Conservation (phyloP, 2,888 invertebrate genomes). For the Microctonus brassicae region DNA sequence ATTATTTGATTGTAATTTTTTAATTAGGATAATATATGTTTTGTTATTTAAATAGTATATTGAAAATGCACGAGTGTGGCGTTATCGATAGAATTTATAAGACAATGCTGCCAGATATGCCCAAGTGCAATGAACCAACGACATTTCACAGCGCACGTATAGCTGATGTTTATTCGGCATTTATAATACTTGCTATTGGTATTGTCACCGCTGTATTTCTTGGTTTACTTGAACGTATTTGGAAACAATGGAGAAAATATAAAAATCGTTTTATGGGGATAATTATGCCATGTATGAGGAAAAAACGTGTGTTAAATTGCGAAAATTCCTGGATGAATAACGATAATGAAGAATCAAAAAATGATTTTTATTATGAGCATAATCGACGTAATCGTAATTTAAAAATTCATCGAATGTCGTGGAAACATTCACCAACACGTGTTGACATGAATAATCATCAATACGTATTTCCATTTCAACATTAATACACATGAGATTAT, state of each 20-base stretch:
- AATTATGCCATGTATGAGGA: constrained; percentile 23
- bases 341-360: background rate
- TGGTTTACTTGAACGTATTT: constrained; percentile 60
- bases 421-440: background rate
- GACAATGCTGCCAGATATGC: constrained; percentile 71
- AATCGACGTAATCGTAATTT: background rate
- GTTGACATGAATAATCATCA: background rate
- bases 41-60: constrained; percentile 57
- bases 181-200: constrained; percentile 70
- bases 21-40: background rate
- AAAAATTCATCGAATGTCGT: background rate
- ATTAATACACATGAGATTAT: constrained; percentile 28
- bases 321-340: background rate
- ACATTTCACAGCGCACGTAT: constrained; percentile 75
- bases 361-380: background rate
- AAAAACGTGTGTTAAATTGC: background rate
- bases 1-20: no score
- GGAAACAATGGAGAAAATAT: constrained; percentile 56
- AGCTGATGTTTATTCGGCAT: constrained; percentile 74
- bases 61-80: constrained; percentile 67
- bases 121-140: constrained; percentile 72
- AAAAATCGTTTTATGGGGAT: constrained; percentile 45
- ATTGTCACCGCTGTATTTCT: constrained; percentile 60
- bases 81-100: constrained; percentile 62
- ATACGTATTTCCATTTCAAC: constrained; percentile 43